A percentile compares a stretch with the other conserved stretches of the same genome.
Conservation (phyloP, 64 coral and sea anemone genomes). For the Stichodactyla helianthus region DNA sequence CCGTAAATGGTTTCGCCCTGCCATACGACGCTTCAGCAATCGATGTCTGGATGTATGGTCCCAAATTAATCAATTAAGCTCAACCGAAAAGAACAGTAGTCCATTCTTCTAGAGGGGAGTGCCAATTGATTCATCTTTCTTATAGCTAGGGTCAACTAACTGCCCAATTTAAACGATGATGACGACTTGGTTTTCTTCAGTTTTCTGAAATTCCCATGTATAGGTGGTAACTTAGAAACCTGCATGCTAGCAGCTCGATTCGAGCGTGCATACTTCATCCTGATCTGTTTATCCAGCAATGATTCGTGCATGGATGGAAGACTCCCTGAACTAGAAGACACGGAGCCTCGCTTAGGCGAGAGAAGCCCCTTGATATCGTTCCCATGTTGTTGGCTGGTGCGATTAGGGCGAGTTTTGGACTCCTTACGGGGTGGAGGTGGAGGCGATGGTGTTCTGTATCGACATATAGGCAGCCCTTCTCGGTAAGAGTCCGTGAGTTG, state of each 20-base stretch:
- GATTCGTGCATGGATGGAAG: constrained; percentile 40
- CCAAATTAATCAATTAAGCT: no score
- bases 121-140: no score
- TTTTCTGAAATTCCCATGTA: neutral
- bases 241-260: constrained; percentile 72
- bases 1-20: no score
- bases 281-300: constrained; percentile 50
- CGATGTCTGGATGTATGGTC: no score
- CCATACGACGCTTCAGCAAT: no score
- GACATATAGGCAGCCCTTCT: constrained; percentile 34
- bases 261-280: constrained; percentile 41
- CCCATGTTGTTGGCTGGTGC: constrained; percentile 2
- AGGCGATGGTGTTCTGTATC: constrained; percentile 33
- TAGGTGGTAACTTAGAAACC: constrained; percentile 34
- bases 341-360: constrained; percentile 15
- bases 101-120: no score
- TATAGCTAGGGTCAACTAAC: neutral
- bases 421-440: constrained; percentile 18
- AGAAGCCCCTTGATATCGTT: neutral
- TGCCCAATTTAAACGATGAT: neutral
- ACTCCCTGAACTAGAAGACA: constrained; percentile 20
- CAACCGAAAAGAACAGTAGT: no score
- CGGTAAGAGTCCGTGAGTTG: constrained; percentile 61
- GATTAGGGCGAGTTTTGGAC: constrained; percentile 16
- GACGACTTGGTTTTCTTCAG: constrained; percentile 26